Evolutionary conservation across 2,888 invertebrate genomes (phyloP).

Genomic region (Sarcophaga variegata): DNA sequence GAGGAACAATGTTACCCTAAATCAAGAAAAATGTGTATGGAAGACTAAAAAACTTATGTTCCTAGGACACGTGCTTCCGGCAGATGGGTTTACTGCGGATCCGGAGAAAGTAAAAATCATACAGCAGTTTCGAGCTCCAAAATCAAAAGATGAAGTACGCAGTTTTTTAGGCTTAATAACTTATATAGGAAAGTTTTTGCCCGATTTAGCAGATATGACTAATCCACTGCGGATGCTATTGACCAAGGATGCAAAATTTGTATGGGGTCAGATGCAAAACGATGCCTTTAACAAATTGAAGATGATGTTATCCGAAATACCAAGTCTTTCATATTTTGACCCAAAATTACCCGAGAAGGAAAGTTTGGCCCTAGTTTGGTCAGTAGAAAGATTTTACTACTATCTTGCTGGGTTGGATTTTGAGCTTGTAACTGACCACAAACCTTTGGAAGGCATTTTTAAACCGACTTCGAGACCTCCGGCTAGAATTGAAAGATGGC

Average conservation of each 20-base stretch:
- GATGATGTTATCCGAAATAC: not conserved
- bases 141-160: conserved; percentile 72
- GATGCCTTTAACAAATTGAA: not conserved
- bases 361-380: conserved; percentile 42
- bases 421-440: not conserved
- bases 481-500: conserved; percentile 70
- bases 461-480: conserved; percentile 60
- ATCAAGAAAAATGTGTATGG: too few relatives aligned
- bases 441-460: conserved; percentile 21
- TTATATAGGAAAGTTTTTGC: conserved; percentile 71
- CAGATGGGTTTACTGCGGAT: too few relatives aligned
- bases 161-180: conserved; percentile 76
- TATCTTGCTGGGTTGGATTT: too few relatives aligned
- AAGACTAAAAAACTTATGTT: too few relatives aligned
- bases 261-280: not conserved
- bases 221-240: not conserved
- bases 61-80: too few relatives aligned
- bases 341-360: not conserved
- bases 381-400: conserved; percentile 57
- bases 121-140: conserved; percentile 58
- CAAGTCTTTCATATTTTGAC: not conserved
- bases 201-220: conserved; percentile 44
- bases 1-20: too few relatives aligned
- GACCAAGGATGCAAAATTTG: not conserved
- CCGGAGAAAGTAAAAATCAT: conserved; percentile 69